These are phyloP conservation scores for Hydropotes inermis DNA, from an alignment of 2,113 vertebrate genomes.

Conservation along the genomic window DNA sequence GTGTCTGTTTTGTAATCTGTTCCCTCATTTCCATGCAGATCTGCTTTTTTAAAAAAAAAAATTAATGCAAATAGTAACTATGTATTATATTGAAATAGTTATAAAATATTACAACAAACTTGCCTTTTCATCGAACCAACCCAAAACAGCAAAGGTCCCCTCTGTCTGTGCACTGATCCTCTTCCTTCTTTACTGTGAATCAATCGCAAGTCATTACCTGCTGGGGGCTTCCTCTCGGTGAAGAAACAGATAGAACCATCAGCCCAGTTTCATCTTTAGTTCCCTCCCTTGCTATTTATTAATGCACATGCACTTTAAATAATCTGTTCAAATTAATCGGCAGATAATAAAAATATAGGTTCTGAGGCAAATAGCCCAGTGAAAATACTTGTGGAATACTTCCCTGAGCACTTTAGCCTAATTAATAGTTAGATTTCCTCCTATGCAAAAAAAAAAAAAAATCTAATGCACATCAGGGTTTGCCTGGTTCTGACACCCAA, in stretches of 20 bases:
- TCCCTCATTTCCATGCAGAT: background rate
- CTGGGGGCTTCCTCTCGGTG: background rate
- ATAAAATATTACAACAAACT: slow-evolving; percentile 61
- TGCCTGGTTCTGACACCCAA: background rate
- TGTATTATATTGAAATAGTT: slow-evolving; percentile 66
- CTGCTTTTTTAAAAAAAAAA: background rate
- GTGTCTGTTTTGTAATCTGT: background rate
- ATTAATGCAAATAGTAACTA: slow-evolving; percentile 24
- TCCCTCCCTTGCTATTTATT: background rate
- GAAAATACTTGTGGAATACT: background rate
- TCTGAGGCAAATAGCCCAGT: slow-evolving; percentile 32
- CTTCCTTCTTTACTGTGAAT: background rate
- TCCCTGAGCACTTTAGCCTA: slow-evolving; percentile 10
- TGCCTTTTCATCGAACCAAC: background rate
- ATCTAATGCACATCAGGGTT: background rate
- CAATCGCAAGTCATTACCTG: background rate
- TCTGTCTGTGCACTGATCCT: background rate
- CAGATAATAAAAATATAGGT: slow-evolving; percentile 43
- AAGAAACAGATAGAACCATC: background rate
- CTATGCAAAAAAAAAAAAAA: slow-evolving; percentile 20
- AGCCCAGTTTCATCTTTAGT: background rate
- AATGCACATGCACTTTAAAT: background rate
- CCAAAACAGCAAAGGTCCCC: background rate
- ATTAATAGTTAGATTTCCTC: slow-evolving; percentile 41
- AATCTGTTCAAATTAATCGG: slow-evolving; percentile 13